Evolutionary conservation across 2,113 vertebrate species (phyloP).

Genomic region (Datnioides undecimradiatus): DNA sequence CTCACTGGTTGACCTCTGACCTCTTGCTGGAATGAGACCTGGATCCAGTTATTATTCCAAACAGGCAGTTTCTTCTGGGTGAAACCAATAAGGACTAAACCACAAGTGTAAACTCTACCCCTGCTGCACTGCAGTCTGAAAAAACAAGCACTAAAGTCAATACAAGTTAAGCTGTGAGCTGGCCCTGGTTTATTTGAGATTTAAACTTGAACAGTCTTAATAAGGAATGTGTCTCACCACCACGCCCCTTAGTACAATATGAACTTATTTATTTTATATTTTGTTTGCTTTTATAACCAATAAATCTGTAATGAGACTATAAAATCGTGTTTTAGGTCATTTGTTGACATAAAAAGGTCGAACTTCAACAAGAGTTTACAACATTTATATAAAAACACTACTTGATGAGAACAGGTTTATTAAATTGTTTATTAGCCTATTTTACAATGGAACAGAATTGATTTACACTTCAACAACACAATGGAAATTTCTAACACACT

Average conservation of each 20-base stretch:
- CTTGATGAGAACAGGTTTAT: conserved; percentile 41
- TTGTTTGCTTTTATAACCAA: conserved; percentile 85
- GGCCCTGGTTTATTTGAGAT: conserved; percentile 37
- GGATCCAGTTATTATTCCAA: conserved; percentile 26
- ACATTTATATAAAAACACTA: conserved; percentile 30
- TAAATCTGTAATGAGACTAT: conserved; percentile 81
- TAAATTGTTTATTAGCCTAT: conserved; percentile 62
- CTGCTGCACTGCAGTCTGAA: conserved; percentile 43
- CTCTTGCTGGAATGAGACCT: conserved; percentile 39
- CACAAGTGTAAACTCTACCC: background rate
- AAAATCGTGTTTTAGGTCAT: conserved; percentile 34
- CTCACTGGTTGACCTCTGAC: conserved; percentile 64
- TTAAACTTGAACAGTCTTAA: conserved; percentile 46
- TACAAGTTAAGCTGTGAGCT: conserved; percentile 34
- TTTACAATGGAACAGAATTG: conserved; percentile 34
- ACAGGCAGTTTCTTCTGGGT: background rate
- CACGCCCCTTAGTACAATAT: conserved; percentile 64
- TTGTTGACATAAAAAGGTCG: conserved; percentile 23
- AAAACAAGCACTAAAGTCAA: conserved; percentile 42
- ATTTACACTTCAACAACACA: conserved; percentile 7
- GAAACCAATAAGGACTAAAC: conserved; percentile 42
- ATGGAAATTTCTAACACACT: conserved; percentile 5
- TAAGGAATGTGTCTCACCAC: conserved; percentile 59
- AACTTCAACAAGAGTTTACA: conserved; percentile 17
- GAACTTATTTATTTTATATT: conserved; percentile 84